phyloP scores from a whole-genome alignment of 2,888 invertebrate genomes.

The Hololepta plana region DNA sequence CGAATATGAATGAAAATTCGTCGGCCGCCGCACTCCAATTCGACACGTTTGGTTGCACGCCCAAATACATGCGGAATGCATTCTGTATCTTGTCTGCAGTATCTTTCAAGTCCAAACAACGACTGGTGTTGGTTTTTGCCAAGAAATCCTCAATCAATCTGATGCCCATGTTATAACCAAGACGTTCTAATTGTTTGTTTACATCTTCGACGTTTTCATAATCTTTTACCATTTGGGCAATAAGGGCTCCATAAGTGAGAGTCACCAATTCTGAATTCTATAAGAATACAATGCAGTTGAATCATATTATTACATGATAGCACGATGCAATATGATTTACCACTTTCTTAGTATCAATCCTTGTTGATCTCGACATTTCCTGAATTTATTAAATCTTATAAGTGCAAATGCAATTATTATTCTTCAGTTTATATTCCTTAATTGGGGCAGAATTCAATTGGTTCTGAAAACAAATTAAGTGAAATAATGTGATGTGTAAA shows the following conservation, averaged over 20 bases:
- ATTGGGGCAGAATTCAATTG: too few species aligned
- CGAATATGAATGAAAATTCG: conserved; percentile 91
- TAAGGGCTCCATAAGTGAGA: conserved; percentile 93
- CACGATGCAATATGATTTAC: conserved; percentile 28
- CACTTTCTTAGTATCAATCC: conserved; percentile 62
- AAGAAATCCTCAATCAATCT: conserved; percentile 95
- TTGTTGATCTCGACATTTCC: conserved; percentile 52
- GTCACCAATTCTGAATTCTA: conserved; percentile 94
- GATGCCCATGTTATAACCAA: conserved; percentile 98
- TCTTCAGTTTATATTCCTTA: too few species aligned
- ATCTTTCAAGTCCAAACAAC: conserved; percentile 91
- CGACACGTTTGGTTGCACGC: conserved; percentile 80
- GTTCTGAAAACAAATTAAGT: too few species aligned
- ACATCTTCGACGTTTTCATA: conserved; percentile 95
- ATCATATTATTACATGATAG: conserved; percentile 5
- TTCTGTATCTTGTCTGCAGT: conserved; percentile 90
- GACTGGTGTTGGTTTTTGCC: conserved; percentile 71
- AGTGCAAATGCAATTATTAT: too few species aligned
- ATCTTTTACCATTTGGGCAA: conserved; percentile 92
- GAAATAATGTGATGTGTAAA: too few species aligned
- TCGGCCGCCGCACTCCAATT: conserved; percentile 91
- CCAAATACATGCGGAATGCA: conserved; percentile 68
- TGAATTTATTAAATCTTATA: too few species aligned
- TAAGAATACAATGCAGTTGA: conserved; percentile 14
- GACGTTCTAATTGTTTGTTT: conserved; percentile 85